phyloP scores from a whole-genome alignment of 2,888 invertebrate genomes.

The Cheiracanthium punctorium region DNA sequence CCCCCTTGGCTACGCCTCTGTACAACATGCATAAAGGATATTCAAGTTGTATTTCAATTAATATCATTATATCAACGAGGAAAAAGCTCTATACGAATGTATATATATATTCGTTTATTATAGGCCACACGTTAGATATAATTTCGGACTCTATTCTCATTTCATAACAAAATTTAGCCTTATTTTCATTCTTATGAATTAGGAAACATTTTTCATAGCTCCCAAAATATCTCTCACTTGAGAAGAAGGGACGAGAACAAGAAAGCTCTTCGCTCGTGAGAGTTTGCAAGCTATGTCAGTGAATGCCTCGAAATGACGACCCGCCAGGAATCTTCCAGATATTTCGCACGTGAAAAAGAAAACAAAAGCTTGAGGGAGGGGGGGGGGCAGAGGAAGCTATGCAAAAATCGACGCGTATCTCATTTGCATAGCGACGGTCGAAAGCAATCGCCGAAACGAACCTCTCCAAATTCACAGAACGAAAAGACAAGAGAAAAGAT shows the following conservation, averaged over 20 bases:
- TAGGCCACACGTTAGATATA: too few species aligned
- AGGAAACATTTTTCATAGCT: not conserved
- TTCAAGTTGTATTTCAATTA: too few species aligned
- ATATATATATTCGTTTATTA: too few species aligned
- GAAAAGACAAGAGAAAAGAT: conserved; percentile 43
- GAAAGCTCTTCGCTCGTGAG: not conserved
- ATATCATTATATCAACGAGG: too few species aligned
- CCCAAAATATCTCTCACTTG: not conserved
- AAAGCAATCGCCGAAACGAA: conserved; percentile 40
- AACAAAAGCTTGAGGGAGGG: not conserved
- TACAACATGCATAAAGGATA: too few species aligned
- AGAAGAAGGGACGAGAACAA: not conserved
- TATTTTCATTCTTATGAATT: not conserved
- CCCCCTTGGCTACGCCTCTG: too few species aligned
- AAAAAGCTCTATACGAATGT: too few species aligned
- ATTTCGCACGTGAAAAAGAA: not conserved
- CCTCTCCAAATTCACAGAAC: not conserved
- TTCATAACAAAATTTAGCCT: not conserved
- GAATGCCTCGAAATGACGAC: not conserved
- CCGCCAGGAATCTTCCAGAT: not conserved
- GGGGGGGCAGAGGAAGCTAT: not conserved
- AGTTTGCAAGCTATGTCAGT: not conserved
- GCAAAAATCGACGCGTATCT: conserved; percentile 11
- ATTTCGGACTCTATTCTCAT: not conserved
- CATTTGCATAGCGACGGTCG: conserved; percentile 51